Evolutionary conservation across 2,113 vertebrate species (phyloP).

Genomic region (Galemys pyrenaicus): DNA sequence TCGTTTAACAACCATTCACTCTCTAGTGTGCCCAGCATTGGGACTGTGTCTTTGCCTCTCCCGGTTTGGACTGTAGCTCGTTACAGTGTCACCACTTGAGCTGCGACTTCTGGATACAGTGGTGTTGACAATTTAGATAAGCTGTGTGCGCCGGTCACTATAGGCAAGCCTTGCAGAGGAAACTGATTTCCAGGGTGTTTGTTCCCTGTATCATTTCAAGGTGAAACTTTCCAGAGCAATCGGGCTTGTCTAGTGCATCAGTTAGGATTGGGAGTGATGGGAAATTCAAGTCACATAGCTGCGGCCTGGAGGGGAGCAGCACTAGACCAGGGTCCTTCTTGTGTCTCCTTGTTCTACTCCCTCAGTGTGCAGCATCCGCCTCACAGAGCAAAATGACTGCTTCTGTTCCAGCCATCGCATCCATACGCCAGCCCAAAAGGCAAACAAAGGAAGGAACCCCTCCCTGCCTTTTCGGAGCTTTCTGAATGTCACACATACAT

Average conservation of each 20-base stretch:
- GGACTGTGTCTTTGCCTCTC: neutral
- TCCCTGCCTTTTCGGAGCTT: neutral
- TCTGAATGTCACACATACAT: neutral
- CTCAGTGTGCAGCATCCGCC: neutral
- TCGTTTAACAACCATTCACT: rapidly evolving
- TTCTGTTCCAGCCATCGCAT: neutral
- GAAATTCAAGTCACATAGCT: neutral
- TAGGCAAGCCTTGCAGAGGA: neutral
- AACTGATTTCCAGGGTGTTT: neutral
- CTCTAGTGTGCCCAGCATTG: rapidly evolving
- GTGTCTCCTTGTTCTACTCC: neutral
- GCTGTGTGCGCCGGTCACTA: neutral
- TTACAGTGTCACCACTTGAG: neutral
- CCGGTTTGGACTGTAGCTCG: neutral
- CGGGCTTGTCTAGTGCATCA: neutral
- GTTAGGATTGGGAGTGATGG: neutral
- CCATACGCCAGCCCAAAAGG: neutral
- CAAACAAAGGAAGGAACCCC: neutral
- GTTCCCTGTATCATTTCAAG: neutral
- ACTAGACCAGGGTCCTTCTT: neutral
- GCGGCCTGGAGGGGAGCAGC: neutral
- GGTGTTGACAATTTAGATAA: neutral
- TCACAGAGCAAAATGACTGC: neutral
- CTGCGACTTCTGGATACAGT: neutral
- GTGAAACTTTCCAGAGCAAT: neutral